Base-by-base conservation (phyloP, 1,140 invertebrate species). In the Limonius californicus region DNA sequence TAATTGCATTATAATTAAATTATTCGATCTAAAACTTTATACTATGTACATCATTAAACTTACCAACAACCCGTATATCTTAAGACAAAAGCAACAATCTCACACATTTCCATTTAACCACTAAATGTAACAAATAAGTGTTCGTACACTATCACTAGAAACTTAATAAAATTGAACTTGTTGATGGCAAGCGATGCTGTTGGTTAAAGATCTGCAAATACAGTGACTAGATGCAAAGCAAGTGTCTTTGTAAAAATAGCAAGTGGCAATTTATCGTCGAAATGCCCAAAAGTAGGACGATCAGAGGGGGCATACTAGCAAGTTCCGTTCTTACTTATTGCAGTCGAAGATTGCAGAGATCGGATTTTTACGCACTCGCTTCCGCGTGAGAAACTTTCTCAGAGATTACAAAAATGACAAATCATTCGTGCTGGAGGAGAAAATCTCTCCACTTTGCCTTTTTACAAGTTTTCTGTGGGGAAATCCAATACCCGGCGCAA, bases 151-250 rank as follows among this genome's bases (percentile, higher is more conserved):
- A 12, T 16, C 21, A 30, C 21, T 55, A 27, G n/a, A 27, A 55
- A 30, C n/a, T 39, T 14, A 12, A 12, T 39, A 12, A 23, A 20
- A 23, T 53, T 15, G 18, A 61, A n/a, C 23, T 53, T 19, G 58
- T 21, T 1, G 23, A 57, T 16, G 15, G 15, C 35, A 14, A 61
- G 55, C 23, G 50, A 35, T 35, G 45, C 32, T n/a, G 11, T 39
- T 14, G 9, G 20, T 21, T 42, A 1, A 9, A 39, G 35, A 39
- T 14, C 35, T 39, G n/a, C 11, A 39, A 54, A 42, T 20, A 27
- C 43, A 66, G 61, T 68, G 68, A 59, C 42, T 54, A 47, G 27
- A 62, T 66, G 63, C 30, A 68, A 62, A 70, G 66, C 68, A 63
- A 68, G 68, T 68, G 23, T 53, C 64, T 47, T 68, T 64, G 39